Evolutionary conservation across 1,140 invertebrate species (phyloP).

Genomic region (Drosophila suzukii): DNA sequence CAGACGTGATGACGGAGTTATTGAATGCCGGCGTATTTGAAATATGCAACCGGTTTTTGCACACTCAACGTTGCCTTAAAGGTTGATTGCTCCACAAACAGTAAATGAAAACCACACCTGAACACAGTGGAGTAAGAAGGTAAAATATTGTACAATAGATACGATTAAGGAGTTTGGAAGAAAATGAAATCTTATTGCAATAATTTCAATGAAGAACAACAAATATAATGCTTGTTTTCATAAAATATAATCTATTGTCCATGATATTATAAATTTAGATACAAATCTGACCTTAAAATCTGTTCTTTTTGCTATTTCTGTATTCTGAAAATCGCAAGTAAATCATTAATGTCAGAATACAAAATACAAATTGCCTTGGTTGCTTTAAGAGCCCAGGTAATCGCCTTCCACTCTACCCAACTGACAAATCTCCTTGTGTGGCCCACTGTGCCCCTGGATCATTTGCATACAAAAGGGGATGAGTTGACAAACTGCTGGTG

Average conservation of each 20-base stretch:
- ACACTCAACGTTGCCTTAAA: constrained; percentile 39
- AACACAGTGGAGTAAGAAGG: constrained; percentile 13
- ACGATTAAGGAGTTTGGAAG: not conserved
- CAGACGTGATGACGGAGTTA: constrained; percentile 39
- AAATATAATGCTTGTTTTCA: no score
- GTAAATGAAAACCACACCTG: constrained; percentile 51
- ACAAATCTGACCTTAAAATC: no score
- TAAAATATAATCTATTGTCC: no score
- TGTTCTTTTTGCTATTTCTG: no score
- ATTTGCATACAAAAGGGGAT: constrained; percentile 49
- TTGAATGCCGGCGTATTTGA: constrained; percentile 30
- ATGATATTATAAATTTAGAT: no score
- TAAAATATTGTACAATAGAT: not conserved
- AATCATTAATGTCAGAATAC: no score
- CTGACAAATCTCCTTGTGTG: not conserved
- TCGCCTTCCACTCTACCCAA: no score
- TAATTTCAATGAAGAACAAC: no score
- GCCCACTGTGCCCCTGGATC: constrained; percentile 24
- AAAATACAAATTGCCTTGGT: no score
- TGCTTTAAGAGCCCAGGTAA: no score
- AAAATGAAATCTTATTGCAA: no score
- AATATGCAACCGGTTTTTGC: constrained; percentile 56
- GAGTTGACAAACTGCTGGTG: constrained; percentile 34
- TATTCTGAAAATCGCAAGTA: no score
- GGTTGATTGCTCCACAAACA: constrained; percentile 53